Evolutionary conservation across 2,888 invertebrate genomes (phyloP).

Genomic region (Agrochola lota): DNA sequence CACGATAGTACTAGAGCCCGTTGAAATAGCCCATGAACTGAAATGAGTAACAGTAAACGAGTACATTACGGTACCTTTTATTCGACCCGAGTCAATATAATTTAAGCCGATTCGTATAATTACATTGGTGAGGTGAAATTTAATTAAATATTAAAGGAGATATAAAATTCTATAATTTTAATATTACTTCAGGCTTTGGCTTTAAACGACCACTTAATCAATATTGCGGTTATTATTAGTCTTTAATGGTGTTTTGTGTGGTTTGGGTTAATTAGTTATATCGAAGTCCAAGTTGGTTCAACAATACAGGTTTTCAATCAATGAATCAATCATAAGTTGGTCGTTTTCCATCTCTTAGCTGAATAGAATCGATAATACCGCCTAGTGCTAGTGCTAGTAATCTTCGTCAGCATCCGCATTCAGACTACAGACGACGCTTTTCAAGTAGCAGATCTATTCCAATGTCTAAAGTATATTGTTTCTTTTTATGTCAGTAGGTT

Average conservation of each 20-base stretch:
- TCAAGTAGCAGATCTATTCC: conserved; percentile 47
- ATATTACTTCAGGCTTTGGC: conserved; percentile 13
- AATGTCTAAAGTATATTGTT: conserved; percentile 48
- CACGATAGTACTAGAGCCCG: conserved; percentile 37
- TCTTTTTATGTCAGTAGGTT: conserved; percentile 48
- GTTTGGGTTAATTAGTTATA: conserved; percentile 20
- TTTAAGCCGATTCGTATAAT: conserved; percentile 66
- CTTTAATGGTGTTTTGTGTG: conserved; percentile 5
- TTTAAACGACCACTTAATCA: conserved; percentile 21
- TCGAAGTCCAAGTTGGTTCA: conserved; percentile 17
- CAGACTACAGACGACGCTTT: conserved; percentile 58
- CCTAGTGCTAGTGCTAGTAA: conserved; percentile 24
- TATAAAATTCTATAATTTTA: conserved; percentile 41
- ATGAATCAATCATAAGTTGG: conserved; percentile 53
- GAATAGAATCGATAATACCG: conserved; percentile 41
- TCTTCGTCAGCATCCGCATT: conserved; percentile 52
- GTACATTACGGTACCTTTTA: conserved; percentile 54
- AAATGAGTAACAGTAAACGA: conserved; percentile 62
- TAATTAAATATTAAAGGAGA: conserved; percentile 56
- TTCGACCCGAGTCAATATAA: conserved; percentile 60
- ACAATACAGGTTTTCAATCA: conserved; percentile 19
- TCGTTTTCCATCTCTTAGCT: conserved; percentile 28
- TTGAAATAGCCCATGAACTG: conserved; percentile 60
- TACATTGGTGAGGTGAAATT: conserved; percentile 57
- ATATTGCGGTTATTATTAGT: conserved; percentile 6